Conservation (phyloP, 2,888 invertebrate genomes). For the Tryphoninae sp. region DNA sequence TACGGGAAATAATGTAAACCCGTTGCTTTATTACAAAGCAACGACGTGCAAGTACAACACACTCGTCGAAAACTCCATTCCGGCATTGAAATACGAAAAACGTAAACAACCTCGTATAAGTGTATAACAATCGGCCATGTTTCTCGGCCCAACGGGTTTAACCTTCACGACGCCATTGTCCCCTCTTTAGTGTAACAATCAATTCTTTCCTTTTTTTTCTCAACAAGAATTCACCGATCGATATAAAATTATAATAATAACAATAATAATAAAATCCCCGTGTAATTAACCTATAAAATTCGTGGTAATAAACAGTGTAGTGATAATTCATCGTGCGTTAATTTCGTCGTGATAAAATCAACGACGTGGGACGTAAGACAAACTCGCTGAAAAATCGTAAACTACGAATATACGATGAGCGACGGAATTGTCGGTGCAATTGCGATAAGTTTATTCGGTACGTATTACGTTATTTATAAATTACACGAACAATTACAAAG, state of each 20-base stretch:
- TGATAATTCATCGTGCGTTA: conserved; percentile 29
- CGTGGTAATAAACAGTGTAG: conserved; percentile 28
- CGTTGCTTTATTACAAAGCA: neutral
- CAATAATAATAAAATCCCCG: neutral
- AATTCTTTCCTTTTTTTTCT: neutral
- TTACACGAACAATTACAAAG: neutral
- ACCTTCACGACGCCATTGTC: neutral
- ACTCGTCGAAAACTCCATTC: neutral
- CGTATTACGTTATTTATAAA: conserved; percentile 56
- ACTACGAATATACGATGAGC: conserved; percentile 72
- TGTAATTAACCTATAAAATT: neutral
- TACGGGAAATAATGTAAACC: neutral
- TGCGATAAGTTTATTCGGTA: conserved; percentile 79
- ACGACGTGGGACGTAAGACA: neutral
- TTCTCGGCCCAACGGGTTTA: neutral
- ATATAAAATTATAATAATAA: conserved; percentile 1
- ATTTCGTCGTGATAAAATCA: conserved; percentile 26
- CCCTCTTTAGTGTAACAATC: neutral
- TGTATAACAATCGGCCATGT: conserved; percentile 13
- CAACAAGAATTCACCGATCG: neutral
- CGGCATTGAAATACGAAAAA: conserved; percentile 6
- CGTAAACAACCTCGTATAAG: conserved; percentile 27
- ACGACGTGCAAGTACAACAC: neutral
- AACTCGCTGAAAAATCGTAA: conserved; percentile 23
- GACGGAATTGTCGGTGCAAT: conserved; percentile 79